Percentiles rank a stretch among this genome's conserved stretches.
Evolutionary conservation across 2,113 vertebrate genomes (phyloP).

Genomic region (Onychorhynchus coronatus): DNA sequence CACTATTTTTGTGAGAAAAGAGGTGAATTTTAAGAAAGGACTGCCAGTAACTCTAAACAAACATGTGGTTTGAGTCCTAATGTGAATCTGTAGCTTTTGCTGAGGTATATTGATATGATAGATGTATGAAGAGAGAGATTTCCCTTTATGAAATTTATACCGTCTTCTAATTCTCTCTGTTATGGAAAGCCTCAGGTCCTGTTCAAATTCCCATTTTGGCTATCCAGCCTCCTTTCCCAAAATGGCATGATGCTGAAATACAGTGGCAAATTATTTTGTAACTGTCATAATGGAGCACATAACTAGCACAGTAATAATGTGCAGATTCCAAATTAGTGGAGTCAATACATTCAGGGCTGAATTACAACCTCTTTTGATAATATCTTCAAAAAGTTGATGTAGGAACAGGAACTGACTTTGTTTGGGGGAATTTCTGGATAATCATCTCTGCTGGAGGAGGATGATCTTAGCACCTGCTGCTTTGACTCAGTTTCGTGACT

Average conservation of each 20-base stretch:
- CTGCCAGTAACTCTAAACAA: slow-evolving; percentile 27
- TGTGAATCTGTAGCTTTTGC: background rate
- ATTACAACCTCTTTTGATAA: background rate
- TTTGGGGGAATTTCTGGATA: background rate
- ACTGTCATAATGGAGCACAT: background rate
- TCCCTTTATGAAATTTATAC: background rate
- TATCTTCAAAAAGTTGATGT: background rate
- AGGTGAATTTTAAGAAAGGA: background rate
- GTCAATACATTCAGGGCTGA: background rate
- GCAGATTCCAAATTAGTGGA: background rate
- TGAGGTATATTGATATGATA: background rate
- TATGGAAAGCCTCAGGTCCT: background rate
- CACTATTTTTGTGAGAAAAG: background rate
- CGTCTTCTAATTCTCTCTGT: background rate
- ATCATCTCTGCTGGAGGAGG: background rate
- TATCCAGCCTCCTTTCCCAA: slow-evolving; percentile 5
- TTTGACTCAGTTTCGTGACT: background rate
- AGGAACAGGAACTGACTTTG: background rate
- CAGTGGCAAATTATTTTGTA: background rate
- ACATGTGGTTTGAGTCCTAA: background rate
- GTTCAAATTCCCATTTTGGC: slow-evolving; percentile 20
- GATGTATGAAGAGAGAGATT: background rate
- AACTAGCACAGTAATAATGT: background rate
- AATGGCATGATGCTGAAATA: background rate
- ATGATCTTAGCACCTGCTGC: background rate